Evolutionary conservation across 2,888 invertebrate species (phyloP).

Genomic region (Tipula confusa): DNA sequence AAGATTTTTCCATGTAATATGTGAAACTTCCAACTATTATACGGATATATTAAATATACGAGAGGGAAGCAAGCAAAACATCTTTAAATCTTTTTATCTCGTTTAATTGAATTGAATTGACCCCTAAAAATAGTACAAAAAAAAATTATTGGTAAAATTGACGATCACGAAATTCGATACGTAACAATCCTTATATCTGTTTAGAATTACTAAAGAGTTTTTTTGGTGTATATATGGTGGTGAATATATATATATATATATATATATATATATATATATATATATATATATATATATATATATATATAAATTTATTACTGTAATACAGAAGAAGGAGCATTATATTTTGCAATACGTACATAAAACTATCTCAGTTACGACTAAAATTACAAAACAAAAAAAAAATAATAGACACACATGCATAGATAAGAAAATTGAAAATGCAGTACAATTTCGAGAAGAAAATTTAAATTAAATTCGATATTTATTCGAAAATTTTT

Average conservation of each 20-base stretch:
- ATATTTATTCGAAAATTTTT: neutral
- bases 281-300: too few species aligned
- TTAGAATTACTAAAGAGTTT: neutral
- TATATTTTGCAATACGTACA: too few species aligned
- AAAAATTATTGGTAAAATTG: conserved; percentile 21
- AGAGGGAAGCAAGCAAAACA: neutral
- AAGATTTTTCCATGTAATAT: neutral
- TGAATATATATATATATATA: neutral
- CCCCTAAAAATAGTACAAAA: neutral
- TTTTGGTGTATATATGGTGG: neutral
- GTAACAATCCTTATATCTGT: neutral
- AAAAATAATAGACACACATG: too few species aligned
- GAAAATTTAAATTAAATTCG: neutral
- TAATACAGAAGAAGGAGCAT: too few species aligned
- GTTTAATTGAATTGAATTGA: conserved; percentile 6
- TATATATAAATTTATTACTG: too few species aligned
- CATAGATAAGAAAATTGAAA: neutral
- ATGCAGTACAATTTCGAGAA: neutral
- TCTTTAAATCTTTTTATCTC: conserved; percentile 3
- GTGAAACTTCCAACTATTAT: neutral
- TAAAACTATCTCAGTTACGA: neutral
- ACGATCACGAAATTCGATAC: neutral
- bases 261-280: too few species aligned
- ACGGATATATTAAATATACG: neutral
- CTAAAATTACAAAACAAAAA: neutral